phyloP scores from a whole-genome alignment of 2,113 vertebrate species.

The Aptenodytes patagonicus region DNA sequence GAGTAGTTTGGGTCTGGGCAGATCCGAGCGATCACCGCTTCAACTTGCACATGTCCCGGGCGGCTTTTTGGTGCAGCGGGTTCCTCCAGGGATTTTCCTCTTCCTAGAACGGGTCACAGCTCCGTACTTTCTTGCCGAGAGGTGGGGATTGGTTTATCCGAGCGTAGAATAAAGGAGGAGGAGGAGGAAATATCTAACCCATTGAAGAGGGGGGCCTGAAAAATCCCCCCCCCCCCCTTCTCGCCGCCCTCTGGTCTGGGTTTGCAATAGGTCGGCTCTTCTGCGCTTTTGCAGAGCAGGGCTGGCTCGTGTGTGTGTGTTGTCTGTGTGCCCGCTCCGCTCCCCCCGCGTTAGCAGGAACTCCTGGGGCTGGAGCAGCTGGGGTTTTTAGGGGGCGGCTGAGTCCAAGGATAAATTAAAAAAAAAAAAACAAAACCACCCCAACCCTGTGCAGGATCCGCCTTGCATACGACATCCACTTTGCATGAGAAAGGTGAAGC shows the following conservation, averaged over 20 bases:
- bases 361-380: conserved; percentile 27
- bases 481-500: conserved; percentile 93
- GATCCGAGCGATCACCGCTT: neutral
- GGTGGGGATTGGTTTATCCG: conserved; percentile 21
- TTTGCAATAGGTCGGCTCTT: neutral
- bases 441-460: conserved; percentile 83
- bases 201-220: neutral
- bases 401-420: conserved; percentile 33
- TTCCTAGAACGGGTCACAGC: neutral
- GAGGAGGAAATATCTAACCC: conserved; percentile 39
- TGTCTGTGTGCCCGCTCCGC: neutral
- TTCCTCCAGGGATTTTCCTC: neutral
- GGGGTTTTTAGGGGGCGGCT: neutral
- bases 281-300: neutral
- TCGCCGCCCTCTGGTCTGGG: neutral
- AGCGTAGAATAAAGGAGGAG: conserved; percentile 11
- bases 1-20: rapidly evolving
- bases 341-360: neutral
- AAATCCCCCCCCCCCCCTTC: neutral
- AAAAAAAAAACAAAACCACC: neutral
- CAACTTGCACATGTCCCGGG: neutral
- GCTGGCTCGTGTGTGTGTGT: neutral
- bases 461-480: conserved; percentile 85
- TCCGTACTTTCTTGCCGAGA: neutral
- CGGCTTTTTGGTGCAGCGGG: neutral